These are phyloP conservation scores for Cisticola juncidis DNA, from an alignment of 2,113 vertebrate species.

Conservation along the genomic window DNA sequence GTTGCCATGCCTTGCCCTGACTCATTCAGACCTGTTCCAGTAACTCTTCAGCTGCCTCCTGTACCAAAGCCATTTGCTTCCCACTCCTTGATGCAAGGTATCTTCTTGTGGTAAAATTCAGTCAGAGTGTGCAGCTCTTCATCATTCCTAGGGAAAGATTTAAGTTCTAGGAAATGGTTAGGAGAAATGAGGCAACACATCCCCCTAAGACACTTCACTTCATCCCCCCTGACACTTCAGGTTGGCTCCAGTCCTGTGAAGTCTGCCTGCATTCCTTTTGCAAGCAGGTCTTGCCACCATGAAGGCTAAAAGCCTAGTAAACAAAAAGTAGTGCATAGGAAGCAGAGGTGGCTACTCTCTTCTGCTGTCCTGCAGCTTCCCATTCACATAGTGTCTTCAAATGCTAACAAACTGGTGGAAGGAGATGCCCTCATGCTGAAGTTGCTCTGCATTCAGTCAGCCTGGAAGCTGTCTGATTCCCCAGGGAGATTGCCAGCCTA, in stretches of 20 bases:
- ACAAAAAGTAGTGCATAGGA: background rate
- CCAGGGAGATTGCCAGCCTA: background rate
- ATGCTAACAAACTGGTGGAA: background rate
- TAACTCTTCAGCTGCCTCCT: background rate
- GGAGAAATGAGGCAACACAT: background rate
- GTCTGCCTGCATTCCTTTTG: background rate
- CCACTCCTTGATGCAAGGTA: background rate
- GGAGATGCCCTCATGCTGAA: background rate
- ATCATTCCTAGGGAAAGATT: background rate
- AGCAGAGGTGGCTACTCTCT: background rate
- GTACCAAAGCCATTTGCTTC: background rate
- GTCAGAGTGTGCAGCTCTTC: background rate
- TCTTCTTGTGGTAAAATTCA: background rate
- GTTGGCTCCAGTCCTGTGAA: background rate
- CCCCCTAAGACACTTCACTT: background rate
- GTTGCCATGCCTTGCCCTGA: background rate
- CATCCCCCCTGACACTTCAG: background rate
- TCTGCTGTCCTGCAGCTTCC: background rate
- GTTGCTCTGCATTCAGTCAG: background rate
- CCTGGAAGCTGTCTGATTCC: background rate
- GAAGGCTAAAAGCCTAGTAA: background rate
- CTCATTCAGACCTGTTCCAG: background rate
- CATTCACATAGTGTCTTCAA: background rate
- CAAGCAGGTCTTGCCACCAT: background rate
- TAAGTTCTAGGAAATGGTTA: background rate